Evolutionary conservation across 2,797 vertebrate genomes (phyloP).

Genomic region (Sebastes nivosus): DNA sequence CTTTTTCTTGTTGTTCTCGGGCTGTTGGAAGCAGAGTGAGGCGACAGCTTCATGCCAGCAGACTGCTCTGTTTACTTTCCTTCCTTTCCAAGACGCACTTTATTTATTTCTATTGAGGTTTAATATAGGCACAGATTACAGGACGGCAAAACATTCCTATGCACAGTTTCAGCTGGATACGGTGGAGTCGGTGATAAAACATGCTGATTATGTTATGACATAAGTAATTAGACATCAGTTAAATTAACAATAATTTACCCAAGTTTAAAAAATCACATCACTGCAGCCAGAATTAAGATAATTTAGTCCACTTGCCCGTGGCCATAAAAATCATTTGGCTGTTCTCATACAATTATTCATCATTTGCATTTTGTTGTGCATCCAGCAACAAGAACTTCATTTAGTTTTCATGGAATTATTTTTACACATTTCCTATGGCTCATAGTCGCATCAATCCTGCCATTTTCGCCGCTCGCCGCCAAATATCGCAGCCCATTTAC

Average conservation of each 20-base stretch:
- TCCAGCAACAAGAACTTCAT: background rate
- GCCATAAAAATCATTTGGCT: conserved; percentile 10
- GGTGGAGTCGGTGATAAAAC: conserved; percentile 5
- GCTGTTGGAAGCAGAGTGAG: conserved; percentile 14
- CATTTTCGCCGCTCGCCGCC: conserved; percentile 80
- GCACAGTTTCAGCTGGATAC: conserved; percentile 4
- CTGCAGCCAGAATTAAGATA: conserved; percentile 11
- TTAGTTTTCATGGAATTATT: background rate
- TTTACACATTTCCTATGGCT: background rate
- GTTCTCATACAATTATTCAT: conserved; percentile 10
- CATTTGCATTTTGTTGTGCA: conserved; percentile 14
- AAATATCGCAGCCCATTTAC: conserved; percentile 93
- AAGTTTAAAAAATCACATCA: conserved; percentile 22
- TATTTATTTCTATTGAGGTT: conserved; percentile 25
- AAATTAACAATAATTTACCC: conserved; percentile 26
- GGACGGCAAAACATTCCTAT: conserved; percentile 12
- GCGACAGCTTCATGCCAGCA: conserved; percentile 13
- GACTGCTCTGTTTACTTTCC: conserved; percentile 31
- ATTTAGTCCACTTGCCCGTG: background rate
- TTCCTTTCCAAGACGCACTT: conserved; percentile 17
- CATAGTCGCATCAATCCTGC: conserved; percentile 57
- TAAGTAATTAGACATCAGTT: conserved; percentile 8
- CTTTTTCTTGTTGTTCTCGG: background rate
- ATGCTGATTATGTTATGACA: conserved; percentile 19
- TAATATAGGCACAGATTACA: conserved; percentile 39